phyloP scores from a whole-genome alignment of 2,888 invertebrate genomes.

The Cosmia pyralina region DNA sequence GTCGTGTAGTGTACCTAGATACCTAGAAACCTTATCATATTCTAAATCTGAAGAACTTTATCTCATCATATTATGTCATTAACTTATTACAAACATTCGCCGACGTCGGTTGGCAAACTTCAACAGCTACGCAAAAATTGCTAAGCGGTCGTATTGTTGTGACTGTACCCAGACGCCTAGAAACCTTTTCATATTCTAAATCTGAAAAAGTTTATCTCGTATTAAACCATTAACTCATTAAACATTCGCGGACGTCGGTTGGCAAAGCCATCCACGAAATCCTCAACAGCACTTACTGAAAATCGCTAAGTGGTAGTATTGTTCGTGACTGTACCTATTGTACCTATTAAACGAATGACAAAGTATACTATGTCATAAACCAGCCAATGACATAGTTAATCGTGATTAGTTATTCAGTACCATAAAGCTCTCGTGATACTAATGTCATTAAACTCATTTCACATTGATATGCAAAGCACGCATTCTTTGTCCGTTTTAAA shows the following conservation, averaged over 20 bases:
- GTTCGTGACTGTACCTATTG: constrained; percentile 12
- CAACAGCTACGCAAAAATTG: background rate
- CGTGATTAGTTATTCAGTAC: constrained; percentile 42
- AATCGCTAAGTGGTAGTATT: background rate
- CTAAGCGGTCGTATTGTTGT: background rate
- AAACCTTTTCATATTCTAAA: background rate
- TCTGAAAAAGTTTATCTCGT: background rate
- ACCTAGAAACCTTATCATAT: too few relatives aligned
- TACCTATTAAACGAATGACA: constrained; percentile 17
- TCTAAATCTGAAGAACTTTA: background rate
- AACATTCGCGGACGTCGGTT: background rate
- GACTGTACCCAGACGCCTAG: too few relatives aligned
- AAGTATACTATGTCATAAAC: constrained; percentile 31
- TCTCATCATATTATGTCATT: background rate
- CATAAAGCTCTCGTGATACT: constrained; percentile 36
- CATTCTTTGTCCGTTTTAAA: constrained; percentile 43
- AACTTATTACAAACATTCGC: background rate
- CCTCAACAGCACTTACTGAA: background rate
- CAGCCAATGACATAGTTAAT: constrained; percentile 46
- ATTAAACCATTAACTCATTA: background rate
- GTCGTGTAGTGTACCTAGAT: too few relatives aligned
- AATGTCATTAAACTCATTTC: constrained; percentile 27
- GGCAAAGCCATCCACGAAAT: background rate
- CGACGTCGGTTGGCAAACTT: background rate
- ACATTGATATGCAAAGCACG: constrained; percentile 54